A percentile compares a stretch with the other conserved stretches of the same genome.
These are phyloP conservation scores for Archocentrus centrarchus DNA, from an alignment of 2,113 vertebrate genomes.

Conservation along the genomic window DNA sequence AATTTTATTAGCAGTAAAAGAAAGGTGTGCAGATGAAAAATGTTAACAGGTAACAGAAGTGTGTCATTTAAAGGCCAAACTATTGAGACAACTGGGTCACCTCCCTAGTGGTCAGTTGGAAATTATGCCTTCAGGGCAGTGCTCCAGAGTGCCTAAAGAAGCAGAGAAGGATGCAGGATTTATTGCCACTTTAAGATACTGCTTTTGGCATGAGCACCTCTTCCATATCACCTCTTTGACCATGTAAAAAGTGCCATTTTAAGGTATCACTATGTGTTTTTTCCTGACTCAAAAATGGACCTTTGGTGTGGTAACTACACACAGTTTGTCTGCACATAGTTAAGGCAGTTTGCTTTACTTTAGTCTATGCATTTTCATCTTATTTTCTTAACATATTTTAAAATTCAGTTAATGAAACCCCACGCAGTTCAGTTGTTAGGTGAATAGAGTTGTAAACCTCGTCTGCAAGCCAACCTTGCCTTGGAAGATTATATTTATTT, in stretches of 20 bases:
- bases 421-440: neutral
- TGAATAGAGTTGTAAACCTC: neutral
- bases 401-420: neutral
- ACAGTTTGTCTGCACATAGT: neutral
- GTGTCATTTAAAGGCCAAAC: conserved; percentile 9
- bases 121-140: conserved; percentile 28
- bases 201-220: neutral
- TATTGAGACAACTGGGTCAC: neutral
- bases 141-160: neutral
- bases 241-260: neutral
- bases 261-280: neutral
- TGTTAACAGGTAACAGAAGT: conserved; percentile 10
- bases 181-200: neutral
- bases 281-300: neutral
- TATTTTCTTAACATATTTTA: neutral
- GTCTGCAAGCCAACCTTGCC: neutral
- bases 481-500: neutral
- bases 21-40: neutral
- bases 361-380: neutral
- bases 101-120: conserved; percentile 27
- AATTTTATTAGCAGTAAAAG: neutral
- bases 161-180: neutral
- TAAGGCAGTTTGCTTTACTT: neutral
- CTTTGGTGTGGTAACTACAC: neutral
- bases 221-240: neutral